Conservation (phyloP, 2,113 vertebrate genomes). For the Apeltes quadracus region DNA sequence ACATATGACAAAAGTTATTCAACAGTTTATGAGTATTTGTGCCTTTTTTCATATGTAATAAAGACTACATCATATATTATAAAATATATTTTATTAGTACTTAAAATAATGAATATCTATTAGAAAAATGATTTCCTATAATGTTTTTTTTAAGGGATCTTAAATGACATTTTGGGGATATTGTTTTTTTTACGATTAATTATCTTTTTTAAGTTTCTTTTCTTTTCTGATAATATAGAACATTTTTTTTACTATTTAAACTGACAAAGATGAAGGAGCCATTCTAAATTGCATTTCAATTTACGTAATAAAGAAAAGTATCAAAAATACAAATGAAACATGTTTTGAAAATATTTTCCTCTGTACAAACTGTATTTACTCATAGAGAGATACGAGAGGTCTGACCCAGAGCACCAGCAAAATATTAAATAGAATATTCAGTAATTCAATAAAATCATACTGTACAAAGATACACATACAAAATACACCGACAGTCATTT, state of each 20-base stretch:
- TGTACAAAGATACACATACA: constrained; percentile 85
- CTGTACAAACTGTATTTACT: constrained; percentile 72
- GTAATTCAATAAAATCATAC: constrained; percentile 76
- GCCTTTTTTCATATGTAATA: constrained; percentile 18
- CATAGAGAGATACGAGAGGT: constrained; percentile 55
- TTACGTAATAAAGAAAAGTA: constrained; percentile 36
- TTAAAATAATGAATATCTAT: constrained; percentile 19
- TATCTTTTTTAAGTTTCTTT: constrained; percentile 9
- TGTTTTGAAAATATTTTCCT: constrained; percentile 70
- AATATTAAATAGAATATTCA: constrained; percentile 74
- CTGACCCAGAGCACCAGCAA: constrained; percentile 75
- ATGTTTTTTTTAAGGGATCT: constrained; percentile 6
- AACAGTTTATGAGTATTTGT: constrained; percentile 5
- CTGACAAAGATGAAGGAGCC: constrained; percentile 31
- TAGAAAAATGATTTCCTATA: constrained; percentile 11
- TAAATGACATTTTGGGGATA: not conserved
- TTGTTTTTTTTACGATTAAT: constrained; percentile 7
- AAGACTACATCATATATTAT: constrained; percentile 10
- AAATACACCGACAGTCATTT: constrained; percentile 80
- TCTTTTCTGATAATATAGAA: constrained; percentile 14
- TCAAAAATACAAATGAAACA: constrained; percentile 45
- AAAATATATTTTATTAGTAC: constrained; percentile 17
- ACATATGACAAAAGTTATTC: not conserved
- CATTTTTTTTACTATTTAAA: constrained; percentile 21
- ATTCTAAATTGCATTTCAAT: constrained; percentile 40